Conservation (phyloP, 2,797 vertebrate genomes). For the Gambelia wislizenii region DNA sequence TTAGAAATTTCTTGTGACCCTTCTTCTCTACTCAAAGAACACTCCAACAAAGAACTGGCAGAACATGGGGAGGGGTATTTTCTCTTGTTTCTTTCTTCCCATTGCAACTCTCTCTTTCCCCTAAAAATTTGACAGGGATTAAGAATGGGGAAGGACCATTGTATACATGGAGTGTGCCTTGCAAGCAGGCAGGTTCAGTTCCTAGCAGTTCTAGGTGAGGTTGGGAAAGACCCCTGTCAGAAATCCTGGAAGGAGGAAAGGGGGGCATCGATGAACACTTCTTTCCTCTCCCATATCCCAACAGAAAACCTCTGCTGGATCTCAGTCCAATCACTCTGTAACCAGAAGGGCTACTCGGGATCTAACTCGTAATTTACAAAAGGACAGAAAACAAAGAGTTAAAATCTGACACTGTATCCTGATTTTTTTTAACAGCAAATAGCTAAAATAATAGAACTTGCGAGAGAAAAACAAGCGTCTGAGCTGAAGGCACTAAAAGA, state of each 20-base stretch:
- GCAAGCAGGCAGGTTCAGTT: too few relatives aligned
- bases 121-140: neutral
- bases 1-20: neutral
- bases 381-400: neutral
- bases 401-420: neutral
- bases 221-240: too few relatives aligned
- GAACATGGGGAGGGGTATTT: neutral
- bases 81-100: neutral
- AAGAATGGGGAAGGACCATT: too few relatives aligned
- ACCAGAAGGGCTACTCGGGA: neutral
- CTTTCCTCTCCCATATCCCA: too few relatives aligned
- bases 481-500: conserved; percentile 88
- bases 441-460: conserved; percentile 89
- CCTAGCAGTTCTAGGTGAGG: too few relatives aligned
- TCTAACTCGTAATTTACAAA: neutral
- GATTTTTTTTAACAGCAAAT: conserved; percentile 81
- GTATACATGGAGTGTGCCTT: too few relatives aligned
- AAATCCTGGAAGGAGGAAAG: neutral
- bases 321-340: neutral
- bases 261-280: neutral
- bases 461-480: conserved; percentile 86
- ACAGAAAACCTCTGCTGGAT: neutral
- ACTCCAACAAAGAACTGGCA: neutral
- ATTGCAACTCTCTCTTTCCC: neutral
- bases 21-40: too few relatives aligned